Conservation (phyloP, 2,888 invertebrate species). For the Tipula vernalis region DNA sequence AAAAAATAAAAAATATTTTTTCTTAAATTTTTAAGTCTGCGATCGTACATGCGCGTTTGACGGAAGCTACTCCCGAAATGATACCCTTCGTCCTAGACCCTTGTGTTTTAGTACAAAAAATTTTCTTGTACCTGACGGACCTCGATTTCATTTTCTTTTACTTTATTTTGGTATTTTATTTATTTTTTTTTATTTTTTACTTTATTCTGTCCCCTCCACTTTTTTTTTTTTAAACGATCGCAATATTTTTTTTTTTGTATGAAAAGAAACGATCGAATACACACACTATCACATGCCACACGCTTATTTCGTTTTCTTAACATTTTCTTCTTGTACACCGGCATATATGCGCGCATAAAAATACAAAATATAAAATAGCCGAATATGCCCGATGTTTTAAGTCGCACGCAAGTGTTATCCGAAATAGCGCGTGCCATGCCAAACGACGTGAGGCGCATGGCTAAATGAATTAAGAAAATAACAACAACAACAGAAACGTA, state of each 20-base stretch:
- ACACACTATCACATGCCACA: neutral
- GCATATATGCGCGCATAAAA: neutral
- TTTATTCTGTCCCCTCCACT: neutral
- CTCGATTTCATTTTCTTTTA: slow-evolving; percentile 5
- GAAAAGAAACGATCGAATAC: neutral
- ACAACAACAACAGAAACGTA: neutral
- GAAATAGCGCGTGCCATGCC: slow-evolving; percentile 17
- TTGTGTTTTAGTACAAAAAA: slow-evolving; percentile 24
- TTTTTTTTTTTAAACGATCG: neutral
- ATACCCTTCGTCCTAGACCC: slow-evolving; percentile 37
- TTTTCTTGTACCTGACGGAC: slow-evolving; percentile 12
- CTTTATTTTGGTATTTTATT: neutral
- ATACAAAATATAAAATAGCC: neutral
- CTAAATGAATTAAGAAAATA: slow-evolving; percentile 9
- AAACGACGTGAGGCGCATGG: slow-evolving; percentile 19
- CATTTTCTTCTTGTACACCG: neutral
- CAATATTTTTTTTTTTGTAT: neutral
- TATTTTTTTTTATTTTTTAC: neutral
- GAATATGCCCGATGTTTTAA: slow-evolving; percentile 8
- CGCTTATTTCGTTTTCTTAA: neutral
- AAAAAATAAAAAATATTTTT: neutral
- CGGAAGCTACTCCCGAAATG: slow-evolving; percentile 42
- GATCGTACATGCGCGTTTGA: slow-evolving; percentile 21
- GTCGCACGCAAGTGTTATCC: slow-evolving; percentile 17
- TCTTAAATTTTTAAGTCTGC: neutral